Percentiles rank a stretch among this genome's conserved stretches.
Conservation (phyloP, 2,797 vertebrate species). For the Ispidina lecontei region DNA sequence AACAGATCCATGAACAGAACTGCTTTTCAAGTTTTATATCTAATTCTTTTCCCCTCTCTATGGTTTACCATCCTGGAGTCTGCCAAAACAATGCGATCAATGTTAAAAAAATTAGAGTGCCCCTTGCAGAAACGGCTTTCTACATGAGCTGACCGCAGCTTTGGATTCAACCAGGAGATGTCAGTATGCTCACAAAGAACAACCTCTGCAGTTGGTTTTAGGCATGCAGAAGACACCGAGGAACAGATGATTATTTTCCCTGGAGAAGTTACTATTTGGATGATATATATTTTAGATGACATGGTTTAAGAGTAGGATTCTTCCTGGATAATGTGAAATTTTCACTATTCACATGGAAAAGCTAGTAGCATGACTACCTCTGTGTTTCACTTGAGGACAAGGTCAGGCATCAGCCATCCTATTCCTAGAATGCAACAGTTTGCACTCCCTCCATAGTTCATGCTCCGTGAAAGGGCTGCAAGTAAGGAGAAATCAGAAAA, state of each 20-base stretch:
- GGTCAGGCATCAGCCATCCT: neutral
- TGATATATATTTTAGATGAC: neutral
- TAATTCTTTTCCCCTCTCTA: fast-evolving
- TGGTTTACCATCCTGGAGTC: neutral
- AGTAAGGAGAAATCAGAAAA: neutral
- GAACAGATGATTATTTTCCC: neutral
- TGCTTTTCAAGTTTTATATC: neutral
- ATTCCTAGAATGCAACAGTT: neutral
- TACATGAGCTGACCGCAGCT: neutral
- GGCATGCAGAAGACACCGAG: neutral
- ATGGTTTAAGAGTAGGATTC: neutral
- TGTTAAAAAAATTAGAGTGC: neutral
- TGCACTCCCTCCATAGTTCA: neutral
- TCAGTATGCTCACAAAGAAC: constrained; percentile 60
- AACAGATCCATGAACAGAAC: neutral
- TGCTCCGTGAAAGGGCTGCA: neutral
- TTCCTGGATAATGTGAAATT: neutral
- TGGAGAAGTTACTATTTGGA: neutral
- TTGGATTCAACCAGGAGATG: constrained; percentile 70
- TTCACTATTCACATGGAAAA: neutral
- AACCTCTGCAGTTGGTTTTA: neutral
- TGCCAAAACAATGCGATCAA: neutral
- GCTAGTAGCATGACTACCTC: neutral
- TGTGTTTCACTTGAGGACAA: neutral
- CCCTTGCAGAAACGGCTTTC: neutral